Base-by-base conservation (phyloP, 2,888 invertebrate species). In the Tortricodes alternella region DNA sequence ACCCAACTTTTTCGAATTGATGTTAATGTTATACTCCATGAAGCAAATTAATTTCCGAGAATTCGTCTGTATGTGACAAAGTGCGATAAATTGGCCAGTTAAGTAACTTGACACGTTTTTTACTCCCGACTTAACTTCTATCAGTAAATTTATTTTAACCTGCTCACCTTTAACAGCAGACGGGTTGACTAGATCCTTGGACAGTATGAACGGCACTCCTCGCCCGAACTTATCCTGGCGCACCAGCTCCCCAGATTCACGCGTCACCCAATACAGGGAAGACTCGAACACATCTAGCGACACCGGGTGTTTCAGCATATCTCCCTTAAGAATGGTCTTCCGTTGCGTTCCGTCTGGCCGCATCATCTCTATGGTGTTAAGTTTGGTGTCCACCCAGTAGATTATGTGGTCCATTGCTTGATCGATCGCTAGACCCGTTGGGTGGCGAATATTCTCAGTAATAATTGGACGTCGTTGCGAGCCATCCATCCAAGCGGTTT, bases 401-500 rank as follows among this genome's bases (percentile, higher is more conserved):
- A 99, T 90, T 0, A 96, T 92, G 74, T 98, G 96, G 59, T 96
- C 95, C 94, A 97, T 97, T 0, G 95, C 93, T 71, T 95, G 96
- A 76, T 99, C 99, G 43, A 99, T 94, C 0, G 98, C 93, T 7
- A 99, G 80, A 0, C 98, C 98, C 0, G 97, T 94, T 0, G 99
- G 99, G 71, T 96, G 95, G 18, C 96, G 92, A 19, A 99, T 93
- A 59, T 93, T 93, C 59, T 96, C 96, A 0, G 95, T 94, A 5
- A 98, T 94, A 2, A 99, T 80, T 0, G 95, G 94, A 50, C 95
- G 92, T 1, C 98, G 92, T 76, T 97, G 96, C 0, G 95, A 96
- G 0, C 99, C 99, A 74, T 98, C 99, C 98, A 99, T 97, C 97
- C 98, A 99, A 1, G 98, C 94, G 2, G 95, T 93, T 80, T 99